These are phyloP conservation scores for Pangasius sanitwongsei DNA, from an alignment of 2,797 vertebrate species.

Conservation along the genomic window DNA sequence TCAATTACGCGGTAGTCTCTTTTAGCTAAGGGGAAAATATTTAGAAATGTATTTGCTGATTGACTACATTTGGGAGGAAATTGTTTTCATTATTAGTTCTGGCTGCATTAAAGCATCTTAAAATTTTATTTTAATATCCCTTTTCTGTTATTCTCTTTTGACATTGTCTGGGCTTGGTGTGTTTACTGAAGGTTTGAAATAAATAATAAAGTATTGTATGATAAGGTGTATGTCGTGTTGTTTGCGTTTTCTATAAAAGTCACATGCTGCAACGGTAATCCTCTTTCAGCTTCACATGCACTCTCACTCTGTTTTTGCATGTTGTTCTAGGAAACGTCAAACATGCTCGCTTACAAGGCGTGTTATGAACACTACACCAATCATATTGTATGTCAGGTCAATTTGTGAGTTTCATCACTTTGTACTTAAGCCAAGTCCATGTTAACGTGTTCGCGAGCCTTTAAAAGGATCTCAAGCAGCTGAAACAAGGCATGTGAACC, in stretches of 20 bases:
- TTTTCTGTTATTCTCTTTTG: not conserved
- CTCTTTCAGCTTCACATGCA: constrained; percentile 67
- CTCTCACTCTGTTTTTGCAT: constrained; percentile 35
- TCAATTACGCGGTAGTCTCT: not conserved
- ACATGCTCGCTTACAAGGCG: not conserved
- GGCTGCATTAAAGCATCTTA: not conserved
- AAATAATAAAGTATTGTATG: constrained; percentile 17
- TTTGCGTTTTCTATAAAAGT: constrained; percentile 64
- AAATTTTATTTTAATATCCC: not conserved
- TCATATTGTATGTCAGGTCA: not conserved
- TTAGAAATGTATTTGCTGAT: not conserved
- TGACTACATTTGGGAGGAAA: not conserved
- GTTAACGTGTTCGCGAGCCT: not conserved
- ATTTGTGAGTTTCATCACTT: not conserved
- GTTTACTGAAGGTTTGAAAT: constrained; percentile 5
- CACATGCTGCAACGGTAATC: constrained; percentile 74
- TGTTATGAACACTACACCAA: not conserved
- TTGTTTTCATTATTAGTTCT: not conserved
- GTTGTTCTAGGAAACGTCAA: not conserved
- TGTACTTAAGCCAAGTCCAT: not conserved
- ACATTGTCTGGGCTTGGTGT: not conserved
- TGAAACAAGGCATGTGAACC: constrained; percentile 26
- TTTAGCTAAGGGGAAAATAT: not conserved
- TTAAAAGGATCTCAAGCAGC: constrained; percentile 36
- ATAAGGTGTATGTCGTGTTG: constrained; percentile 15